phyloP scores from a whole-genome alignment of 1,140 invertebrate species.

The Heterodera schachtii region DNA sequence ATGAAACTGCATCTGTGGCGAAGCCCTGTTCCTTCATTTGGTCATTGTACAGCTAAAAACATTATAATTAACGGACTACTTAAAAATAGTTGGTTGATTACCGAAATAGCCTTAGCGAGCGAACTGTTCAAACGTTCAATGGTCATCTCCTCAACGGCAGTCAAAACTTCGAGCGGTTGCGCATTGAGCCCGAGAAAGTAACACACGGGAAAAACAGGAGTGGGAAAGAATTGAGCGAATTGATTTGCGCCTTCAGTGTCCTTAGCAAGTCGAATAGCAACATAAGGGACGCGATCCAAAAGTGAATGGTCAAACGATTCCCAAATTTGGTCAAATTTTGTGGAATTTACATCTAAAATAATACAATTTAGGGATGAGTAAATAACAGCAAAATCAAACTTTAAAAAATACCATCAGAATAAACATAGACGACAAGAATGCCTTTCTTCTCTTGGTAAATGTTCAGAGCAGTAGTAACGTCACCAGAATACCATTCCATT shows the following conservation, averaged over 20 bases:
- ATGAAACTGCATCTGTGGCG: not conserved
- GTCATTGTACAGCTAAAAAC: conserved; percentile 40
- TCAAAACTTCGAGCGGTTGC: conserved; percentile 43
- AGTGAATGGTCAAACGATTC: conserved; percentile 21
- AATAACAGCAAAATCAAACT: conserved; percentile 22
- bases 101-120: conserved; percentile 29
- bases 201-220: conserved; percentile 40
- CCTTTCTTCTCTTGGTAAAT: conserved; percentile 44
- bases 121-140: conserved; percentile 22
- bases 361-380: conserved; percentile 3
- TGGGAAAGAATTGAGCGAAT: conserved; percentile 42
- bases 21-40: conserved; percentile 27
- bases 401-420: conserved; percentile 10
- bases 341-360: conserved; percentile 33
- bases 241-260: conserved; percentile 43
- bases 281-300: conserved; percentile 28
- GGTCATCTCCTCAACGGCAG: conserved; percentile 31
- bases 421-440: conserved; percentile 37
- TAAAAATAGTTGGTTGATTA: conserved; percentile 13
- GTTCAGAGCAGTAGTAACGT: conserved; percentile 29
- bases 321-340: conserved; percentile 32
- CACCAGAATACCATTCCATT: conserved; percentile 44
- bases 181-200: conserved; percentile 43
- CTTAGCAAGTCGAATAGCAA: conserved; percentile 35
- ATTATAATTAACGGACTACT: conserved; percentile 10